phyloP scores from a whole-genome alignment of 1,140 invertebrate genomes.

The Drosophila repleta region DNA sequence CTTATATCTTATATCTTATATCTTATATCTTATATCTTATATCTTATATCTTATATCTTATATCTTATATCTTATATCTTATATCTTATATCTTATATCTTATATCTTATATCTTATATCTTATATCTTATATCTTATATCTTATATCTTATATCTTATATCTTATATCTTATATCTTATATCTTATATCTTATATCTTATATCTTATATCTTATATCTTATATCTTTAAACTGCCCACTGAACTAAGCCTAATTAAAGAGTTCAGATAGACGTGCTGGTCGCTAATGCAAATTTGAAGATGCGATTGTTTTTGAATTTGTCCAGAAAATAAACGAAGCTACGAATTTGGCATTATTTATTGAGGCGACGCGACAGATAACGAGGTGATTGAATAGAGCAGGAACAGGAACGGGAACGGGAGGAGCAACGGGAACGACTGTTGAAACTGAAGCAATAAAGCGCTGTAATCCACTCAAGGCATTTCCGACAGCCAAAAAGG shows the following conservation, averaged over 20 bases:
- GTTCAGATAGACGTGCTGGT: constrained; percentile 5
- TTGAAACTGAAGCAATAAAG: constrained; percentile 53
- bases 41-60: too few species aligned
- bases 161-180: too few species aligned
- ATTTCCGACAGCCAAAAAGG: constrained; percentile 48
- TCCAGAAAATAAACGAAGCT: constrained; percentile 36
- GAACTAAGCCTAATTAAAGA: constrained; percentile 5
- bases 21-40: too few species aligned
- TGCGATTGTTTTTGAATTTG: constrained; percentile 47
- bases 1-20: too few species aligned
- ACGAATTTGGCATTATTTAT: constrained; percentile 51
- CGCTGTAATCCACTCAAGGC: constrained; percentile 76
- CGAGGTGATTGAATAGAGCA: constrained; percentile 38
- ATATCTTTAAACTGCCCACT: too few species aligned
- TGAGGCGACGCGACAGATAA: constrained; percentile 42
- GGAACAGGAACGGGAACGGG: neutral
- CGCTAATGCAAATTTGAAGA: constrained; percentile 41
- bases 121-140: too few species aligned
- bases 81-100: too few species aligned
- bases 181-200: too few species aligned
- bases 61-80: too few species aligned
- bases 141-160: too few species aligned
- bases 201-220: too few species aligned
- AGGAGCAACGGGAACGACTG: neutral
- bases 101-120: too few species aligned